phyloP scores from a whole-genome alignment of 2,888 invertebrate species.

The Tetanocera ferruginea region DNA sequence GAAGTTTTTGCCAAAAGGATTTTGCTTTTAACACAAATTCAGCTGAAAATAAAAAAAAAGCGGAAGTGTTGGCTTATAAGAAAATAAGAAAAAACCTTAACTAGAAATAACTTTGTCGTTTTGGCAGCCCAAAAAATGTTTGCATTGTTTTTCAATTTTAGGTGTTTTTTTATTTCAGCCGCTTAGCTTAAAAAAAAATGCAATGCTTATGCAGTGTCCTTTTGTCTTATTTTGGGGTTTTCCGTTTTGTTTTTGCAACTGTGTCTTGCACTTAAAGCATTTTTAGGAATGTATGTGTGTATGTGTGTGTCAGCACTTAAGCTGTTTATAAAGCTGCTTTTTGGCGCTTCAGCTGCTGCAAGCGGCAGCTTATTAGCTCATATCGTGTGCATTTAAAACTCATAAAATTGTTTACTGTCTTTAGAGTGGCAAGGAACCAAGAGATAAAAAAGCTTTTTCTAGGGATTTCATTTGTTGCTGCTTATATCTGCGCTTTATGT shows the following conservation, averaged over 20 bases:
- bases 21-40: constrained; percentile 9
- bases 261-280: too few relatives aligned
- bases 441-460: not conserved
- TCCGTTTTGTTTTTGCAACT: not conserved
- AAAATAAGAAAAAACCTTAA: too few relatives aligned
- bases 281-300: too few relatives aligned
- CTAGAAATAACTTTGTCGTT: too few relatives aligned
- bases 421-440: not conserved
- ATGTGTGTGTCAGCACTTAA: not conserved
- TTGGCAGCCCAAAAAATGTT: too few relatives aligned
- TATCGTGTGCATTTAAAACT: not conserved
- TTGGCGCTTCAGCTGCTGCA: not conserved
- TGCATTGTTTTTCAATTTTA: too few relatives aligned
- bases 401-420: not conserved
- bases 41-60: too few relatives aligned
- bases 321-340: constrained; percentile 2
- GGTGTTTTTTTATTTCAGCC: too few relatives aligned
- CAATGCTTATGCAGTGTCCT: too few relatives aligned
- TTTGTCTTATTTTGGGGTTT: not conserved
- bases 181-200: too few relatives aligned
- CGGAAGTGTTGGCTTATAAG: too few relatives aligned
- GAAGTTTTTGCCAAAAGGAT: constrained; percentile 1
- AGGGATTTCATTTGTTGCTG: not conserved
- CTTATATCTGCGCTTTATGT: not conserved
- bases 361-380: constrained; percentile 1